A percentile compares a stretch with the other conserved stretches of the same genome.
Evolutionary conservation across 1,140 invertebrate species (phyloP).

Genomic region (Luehdorfia chinensis): DNA sequence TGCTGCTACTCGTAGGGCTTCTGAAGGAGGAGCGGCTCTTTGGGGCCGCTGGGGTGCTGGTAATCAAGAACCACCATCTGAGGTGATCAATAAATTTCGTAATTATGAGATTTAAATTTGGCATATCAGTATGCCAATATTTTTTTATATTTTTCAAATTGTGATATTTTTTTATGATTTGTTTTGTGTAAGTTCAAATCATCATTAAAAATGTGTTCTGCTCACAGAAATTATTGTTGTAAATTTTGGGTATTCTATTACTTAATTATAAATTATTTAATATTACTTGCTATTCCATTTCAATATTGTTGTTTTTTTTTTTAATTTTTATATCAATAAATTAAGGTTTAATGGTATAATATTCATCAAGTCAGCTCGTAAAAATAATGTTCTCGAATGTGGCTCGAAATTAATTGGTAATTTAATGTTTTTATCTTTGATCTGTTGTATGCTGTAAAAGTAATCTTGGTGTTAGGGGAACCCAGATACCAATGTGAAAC

Average conservation of each 20-base stretch:
- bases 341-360: constrained; percentile 61
- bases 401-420: constrained; percentile 33
- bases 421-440: constrained; percentile 53
- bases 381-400: constrained; percentile 56
- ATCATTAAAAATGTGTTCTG: too few relatives aligned
- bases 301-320: constrained; percentile 28
- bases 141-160: constrained; percentile 26
- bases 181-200: too few relatives aligned
- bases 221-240: too few relatives aligned
- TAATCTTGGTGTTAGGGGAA: constrained; percentile 45
- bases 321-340: constrained; percentile 35
- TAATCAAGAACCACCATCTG: constrained; percentile 84
- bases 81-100: constrained; percentile 93
- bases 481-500: constrained; percentile 37
- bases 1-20: constrained; percentile 84
- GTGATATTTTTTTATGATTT: constrained; percentile 30
- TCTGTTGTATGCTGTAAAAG: constrained; percentile 30
- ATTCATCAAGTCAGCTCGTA: constrained; percentile 78
- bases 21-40: constrained; percentile 88
- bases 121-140: constrained; percentile 11
- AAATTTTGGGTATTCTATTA: too few relatives aligned
- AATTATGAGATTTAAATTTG: constrained; percentile 94
- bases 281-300: constrained; percentile 16
- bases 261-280: constrained; percentile 15
- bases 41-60: constrained; percentile 83